Evolutionary conservation across 1,140 invertebrate species (phyloP).

Genomic region (Drosophila murphyi): DNA sequence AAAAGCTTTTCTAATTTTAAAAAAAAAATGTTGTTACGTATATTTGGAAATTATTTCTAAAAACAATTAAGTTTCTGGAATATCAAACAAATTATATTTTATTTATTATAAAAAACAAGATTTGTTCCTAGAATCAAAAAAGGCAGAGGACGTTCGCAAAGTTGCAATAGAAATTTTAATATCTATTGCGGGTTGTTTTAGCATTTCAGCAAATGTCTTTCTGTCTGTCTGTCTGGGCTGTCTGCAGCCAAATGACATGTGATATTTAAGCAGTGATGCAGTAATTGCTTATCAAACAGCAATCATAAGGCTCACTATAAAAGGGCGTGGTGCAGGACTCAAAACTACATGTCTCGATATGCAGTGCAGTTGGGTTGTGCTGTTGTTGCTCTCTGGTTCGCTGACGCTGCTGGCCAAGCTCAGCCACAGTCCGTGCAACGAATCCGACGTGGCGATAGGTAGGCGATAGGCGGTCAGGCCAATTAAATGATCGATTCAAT

Average conservation of each 20-base stretch:
- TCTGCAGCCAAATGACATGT: constrained; percentile 45
- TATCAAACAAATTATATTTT: too few species aligned
- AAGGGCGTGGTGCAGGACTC: constrained; percentile 26
- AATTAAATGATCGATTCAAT: constrained; percentile 4
- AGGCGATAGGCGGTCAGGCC: background rate
- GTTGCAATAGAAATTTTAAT: too few species aligned
- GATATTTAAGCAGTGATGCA: constrained; percentile 59
- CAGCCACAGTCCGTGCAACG: constrained; percentile 41
- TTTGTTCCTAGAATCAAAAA: too few species aligned
- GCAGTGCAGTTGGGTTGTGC: constrained; percentile 15
- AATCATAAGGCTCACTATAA: constrained; percentile 48
- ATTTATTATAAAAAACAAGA: too few species aligned
- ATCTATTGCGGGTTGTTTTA: background rate
- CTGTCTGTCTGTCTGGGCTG: constrained; percentile 23
- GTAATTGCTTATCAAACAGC: constrained; percentile 62
- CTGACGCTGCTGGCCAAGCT: constrained; percentile 18
- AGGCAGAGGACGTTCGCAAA: too few species aligned
- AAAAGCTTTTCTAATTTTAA: too few species aligned
- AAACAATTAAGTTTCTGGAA: too few species aligned
- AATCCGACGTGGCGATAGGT: constrained; percentile 62
- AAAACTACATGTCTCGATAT: constrained; percentile 22
- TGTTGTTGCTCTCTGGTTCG: constrained; percentile 4
- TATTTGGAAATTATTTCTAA: too few species aligned
- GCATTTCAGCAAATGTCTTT: constrained; percentile 1
- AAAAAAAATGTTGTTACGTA: too few species aligned